Evolutionary conservation across 2,888 invertebrate genomes (phyloP), one percentile per base, ranked within the genome.

Genomic region (Synergus itoensis): DNA sequence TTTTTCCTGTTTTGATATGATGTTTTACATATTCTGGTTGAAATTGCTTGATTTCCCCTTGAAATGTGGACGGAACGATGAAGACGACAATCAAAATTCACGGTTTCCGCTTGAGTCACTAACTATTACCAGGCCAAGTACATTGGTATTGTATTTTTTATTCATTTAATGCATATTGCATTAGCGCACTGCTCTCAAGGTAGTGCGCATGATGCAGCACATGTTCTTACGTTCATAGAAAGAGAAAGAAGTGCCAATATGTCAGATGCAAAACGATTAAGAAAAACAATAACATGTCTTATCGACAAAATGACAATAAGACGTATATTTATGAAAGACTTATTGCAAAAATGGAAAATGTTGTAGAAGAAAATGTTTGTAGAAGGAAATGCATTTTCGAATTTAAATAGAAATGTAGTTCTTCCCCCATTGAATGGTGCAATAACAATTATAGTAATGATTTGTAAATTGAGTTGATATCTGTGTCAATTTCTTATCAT

Each of bases 111-210:
- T 67, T 43, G 67, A 40, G 67, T 67, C 40, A 67, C 16, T 36
- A 43, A 67, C 40, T 67, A 67, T 67, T 67, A 67, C 16, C 67
- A 67, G 67, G 67, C 67, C 67, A 67, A 67, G 67, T 41, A 67
- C 40, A 43, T n/a, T 43, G 21, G 65, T 65, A 67, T 67, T 67
- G 67, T 67, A 18, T 67, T 43, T 65, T 67, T 60, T 63, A 14
- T 63, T n/a, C 40, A 40, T 67, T 67, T 43, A 67, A 67, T 67
- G 67, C 67, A 67, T 67, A 67, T 67, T 67, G 67, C 67, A 67
- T 67, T 67, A 40, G 40, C 43, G 67, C 5, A 18, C 67, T 40
- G 43, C 40, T 40, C n/a, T 67, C 67, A 67, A 67, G 67, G 43
- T 40, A 43, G 67, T 14, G 40, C 40, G 16, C 18, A 36, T 41